Conservation (phyloP, 2,888 invertebrate species). For the Neoascia interrupta region DNA sequence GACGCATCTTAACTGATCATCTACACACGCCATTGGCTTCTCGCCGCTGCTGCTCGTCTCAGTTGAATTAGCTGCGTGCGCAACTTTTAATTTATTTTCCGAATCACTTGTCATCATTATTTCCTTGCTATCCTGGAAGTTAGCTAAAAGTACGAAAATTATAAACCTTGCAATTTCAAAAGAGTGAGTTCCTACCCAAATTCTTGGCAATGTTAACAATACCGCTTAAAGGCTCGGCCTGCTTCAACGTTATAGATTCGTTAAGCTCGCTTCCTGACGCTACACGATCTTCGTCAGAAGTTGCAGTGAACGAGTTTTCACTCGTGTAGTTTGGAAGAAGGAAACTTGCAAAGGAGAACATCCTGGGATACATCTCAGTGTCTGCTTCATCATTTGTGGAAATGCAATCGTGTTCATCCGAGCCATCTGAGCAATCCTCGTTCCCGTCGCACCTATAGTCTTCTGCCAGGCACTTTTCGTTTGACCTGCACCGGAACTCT, state of each 20-base stretch:
- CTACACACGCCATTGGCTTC: conserved; percentile 79
- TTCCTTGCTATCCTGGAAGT: conserved; percentile 82
- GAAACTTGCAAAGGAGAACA: conserved; percentile 77
- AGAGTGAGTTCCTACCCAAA: conserved; percentile 9
- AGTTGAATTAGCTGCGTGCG: conserved; percentile 70
- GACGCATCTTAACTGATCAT: conserved; percentile 83
- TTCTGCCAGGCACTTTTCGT: conserved; percentile 81
- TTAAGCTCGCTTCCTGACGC: conserved; percentile 69
- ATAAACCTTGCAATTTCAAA: neutral
- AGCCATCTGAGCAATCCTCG: conserved; percentile 83
- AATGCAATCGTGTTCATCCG: conserved; percentile 84
- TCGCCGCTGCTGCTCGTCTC: too few species aligned
- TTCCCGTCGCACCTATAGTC: conserved; percentile 84
- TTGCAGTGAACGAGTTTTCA: conserved; percentile 72
- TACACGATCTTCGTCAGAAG: conserved; percentile 72
- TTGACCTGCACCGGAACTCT: conserved; percentile 80
- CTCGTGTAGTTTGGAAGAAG: conserved; percentile 76
- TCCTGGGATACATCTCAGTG: conserved; percentile 74
- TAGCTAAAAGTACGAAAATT: conserved; percentile 76
- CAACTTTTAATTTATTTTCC: conserved; percentile 78
- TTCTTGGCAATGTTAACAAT: neutral
- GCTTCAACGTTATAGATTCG: too few species aligned
- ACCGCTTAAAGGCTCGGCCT: neutral
- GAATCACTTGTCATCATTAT: conserved; percentile 83
- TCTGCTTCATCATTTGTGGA: conserved; percentile 75